Conservation (phyloP, 2,797 vertebrate species). For the Megalops cyprinoides region DNA sequence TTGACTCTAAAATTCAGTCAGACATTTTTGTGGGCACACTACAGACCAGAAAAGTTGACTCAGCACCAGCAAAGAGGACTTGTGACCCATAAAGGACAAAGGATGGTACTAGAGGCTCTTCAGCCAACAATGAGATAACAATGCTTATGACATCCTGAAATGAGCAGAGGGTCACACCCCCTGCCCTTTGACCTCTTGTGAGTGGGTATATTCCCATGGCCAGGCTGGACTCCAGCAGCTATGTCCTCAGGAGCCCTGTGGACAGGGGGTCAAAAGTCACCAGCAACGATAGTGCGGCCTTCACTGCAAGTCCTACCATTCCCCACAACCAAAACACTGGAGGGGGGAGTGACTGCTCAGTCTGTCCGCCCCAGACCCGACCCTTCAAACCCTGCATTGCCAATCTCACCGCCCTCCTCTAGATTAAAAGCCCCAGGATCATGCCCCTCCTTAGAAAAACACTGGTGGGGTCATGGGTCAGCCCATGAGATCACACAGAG, state of each 20-base stretch:
- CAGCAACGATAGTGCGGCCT: conserved; percentile 76
- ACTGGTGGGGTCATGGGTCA: conserved; percentile 63
- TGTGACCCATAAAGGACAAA: too few relatives aligned
- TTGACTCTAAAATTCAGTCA: conserved; percentile 10
- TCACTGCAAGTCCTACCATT: conserved; percentile 70
- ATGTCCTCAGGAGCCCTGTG: conserved; percentile 58
- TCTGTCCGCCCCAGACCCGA: conserved; percentile 46
- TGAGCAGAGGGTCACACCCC: conserved; percentile 58
- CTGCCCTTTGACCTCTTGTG: conserved; percentile 62
- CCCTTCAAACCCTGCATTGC: too few relatives aligned
- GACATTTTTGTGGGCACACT: conserved; percentile 24
- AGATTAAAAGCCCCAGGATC: conserved; percentile 60
- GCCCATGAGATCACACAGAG: conserved; percentile 64
- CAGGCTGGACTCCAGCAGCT: conserved; percentile 9
- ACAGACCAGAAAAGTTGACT: conserved; percentile 20
- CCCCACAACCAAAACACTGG: conserved; percentile 73
- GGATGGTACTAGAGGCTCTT: too few relatives aligned
- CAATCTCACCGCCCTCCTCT: conserved; percentile 56
- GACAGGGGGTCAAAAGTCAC: conserved; percentile 72
- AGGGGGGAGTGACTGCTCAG: conserved; percentile 32
- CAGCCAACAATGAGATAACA: not conserved
- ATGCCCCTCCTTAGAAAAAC: conserved; percentile 70
- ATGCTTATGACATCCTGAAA: conserved; percentile 50
- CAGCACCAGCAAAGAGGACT: not conserved
- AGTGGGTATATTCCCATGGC: conserved; percentile 58